phyloP scores from a whole-genome alignment of 1,140 invertebrate genomes.

The Homarus americanus region DNA sequence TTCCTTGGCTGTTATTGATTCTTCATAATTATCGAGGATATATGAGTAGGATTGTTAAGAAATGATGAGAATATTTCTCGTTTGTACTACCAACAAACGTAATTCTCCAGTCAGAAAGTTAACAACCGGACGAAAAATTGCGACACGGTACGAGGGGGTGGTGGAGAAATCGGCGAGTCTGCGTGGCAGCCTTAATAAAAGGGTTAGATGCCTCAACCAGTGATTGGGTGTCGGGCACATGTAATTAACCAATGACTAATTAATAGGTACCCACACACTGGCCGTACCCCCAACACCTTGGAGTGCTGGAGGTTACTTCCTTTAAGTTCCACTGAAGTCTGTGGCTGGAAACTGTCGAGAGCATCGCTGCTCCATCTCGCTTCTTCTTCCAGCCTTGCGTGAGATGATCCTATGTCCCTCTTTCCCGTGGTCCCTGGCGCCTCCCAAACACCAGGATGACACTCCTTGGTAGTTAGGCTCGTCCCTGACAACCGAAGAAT shows the following conservation, averaged over 20 bases:
- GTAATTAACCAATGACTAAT: slow-evolving; percentile 70
- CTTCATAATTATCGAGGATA: no score
- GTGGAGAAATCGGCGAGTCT: slow-evolving; percentile 34
- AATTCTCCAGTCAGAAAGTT: no score
- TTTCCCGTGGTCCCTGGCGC: background rate
- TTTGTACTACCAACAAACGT: background rate
- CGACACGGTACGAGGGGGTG: background rate
- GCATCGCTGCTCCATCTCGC: background rate
- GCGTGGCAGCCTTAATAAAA: slow-evolving; percentile 50
- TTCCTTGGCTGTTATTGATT: background rate
- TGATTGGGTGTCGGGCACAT: slow-evolving; percentile 65
- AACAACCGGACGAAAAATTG: background rate
- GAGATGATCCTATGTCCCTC: background rate
- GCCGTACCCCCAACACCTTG: slow-evolving; percentile 18
- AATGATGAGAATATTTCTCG: background rate
- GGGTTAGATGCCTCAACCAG: slow-evolving; percentile 60
- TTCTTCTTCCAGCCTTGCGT: background rate
- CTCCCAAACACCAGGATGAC: background rate
- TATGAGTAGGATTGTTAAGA: background rate
- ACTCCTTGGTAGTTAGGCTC: background rate
- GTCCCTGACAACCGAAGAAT: background rate
- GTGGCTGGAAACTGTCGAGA: background rate
- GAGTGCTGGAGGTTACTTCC: slow-evolving; percentile 23
- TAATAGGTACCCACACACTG: slow-evolving; percentile 64
- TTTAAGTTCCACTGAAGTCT: background rate